phyloP scores from a whole-genome alignment of 1,140 invertebrate genomes.

The Bombus impatiens region DNA sequence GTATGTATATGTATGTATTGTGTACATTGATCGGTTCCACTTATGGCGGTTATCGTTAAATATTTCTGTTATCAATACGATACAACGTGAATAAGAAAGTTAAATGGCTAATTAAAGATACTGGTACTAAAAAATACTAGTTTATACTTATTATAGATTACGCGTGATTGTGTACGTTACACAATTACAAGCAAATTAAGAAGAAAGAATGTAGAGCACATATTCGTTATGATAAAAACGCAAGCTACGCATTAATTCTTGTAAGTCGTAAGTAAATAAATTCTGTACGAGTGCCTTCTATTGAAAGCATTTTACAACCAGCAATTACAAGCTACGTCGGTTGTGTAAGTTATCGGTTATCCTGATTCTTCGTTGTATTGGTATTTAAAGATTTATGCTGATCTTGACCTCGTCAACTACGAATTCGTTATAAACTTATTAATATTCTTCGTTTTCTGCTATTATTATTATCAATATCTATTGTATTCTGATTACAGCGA shows the following conservation, averaged over 20 bases:
- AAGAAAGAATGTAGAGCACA: not conserved
- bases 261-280: not conserved
- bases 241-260: not conserved
- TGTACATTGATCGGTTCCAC: not conserved
- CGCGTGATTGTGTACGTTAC: not conserved
- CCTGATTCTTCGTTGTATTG: not conserved
- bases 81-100: not conserved
- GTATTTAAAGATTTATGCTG: not conserved
- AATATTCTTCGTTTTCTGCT: too few relatives aligned
- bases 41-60: not conserved
- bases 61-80: not conserved
- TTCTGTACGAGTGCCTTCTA: not conserved
- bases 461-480: too few relatives aligned
- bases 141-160: not conserved
- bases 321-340: not conserved
- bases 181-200: not conserved
- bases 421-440: not conserved
- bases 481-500: too few relatives aligned
- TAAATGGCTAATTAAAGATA: not conserved
- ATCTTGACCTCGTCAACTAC: not conserved
- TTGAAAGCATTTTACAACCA: not conserved
- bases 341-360: not conserved
- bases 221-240: too few relatives aligned
- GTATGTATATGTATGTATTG: not conserved
- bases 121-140: too few relatives aligned